phyloP scores from a whole-genome alignment of 1,140 invertebrate species.

The Triops longicaudatus region DNA sequence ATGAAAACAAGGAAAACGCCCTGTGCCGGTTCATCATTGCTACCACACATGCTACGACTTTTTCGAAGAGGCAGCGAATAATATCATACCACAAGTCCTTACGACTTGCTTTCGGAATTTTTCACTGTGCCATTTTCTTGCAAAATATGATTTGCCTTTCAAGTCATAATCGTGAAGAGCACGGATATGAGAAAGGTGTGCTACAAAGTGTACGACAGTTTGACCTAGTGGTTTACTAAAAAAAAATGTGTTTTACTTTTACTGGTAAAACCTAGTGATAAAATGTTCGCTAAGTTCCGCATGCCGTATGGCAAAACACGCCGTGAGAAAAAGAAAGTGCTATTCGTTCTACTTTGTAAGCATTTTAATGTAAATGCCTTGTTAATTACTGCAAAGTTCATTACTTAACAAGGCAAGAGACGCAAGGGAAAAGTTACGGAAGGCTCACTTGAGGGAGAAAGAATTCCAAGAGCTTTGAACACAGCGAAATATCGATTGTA shows the following conservation, averaged over 20 bases:
- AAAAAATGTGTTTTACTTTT: no score
- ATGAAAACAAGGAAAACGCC: not conserved
- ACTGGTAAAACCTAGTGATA: no score
- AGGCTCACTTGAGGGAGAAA: not conserved
- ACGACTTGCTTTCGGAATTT: not conserved
- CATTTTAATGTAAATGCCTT: not conserved
- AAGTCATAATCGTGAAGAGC: not conserved
- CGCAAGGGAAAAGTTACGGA: not conserved
- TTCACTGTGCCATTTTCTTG: not conserved
- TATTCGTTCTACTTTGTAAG: not conserved
- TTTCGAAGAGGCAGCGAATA: not conserved
- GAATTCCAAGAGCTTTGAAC: not conserved
- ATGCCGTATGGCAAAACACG: not conserved
- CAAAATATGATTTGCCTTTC: not conserved
- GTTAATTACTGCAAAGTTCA: not conserved
- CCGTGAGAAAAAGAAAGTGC: not conserved
- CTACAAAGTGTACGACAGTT: not conserved
- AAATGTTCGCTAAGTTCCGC: no score
- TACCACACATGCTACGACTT: not conserved
- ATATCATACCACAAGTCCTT: not conserved
- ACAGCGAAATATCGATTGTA: not conserved
- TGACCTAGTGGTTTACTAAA: not conserved
- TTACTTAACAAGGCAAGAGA: not conserved
- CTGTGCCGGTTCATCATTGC: not conserved
- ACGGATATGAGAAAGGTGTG: not conserved